Evolutionary conservation across 2,888 invertebrate genomes (phyloP).

Genomic region (Synanthedon myopaeformis): DNA sequence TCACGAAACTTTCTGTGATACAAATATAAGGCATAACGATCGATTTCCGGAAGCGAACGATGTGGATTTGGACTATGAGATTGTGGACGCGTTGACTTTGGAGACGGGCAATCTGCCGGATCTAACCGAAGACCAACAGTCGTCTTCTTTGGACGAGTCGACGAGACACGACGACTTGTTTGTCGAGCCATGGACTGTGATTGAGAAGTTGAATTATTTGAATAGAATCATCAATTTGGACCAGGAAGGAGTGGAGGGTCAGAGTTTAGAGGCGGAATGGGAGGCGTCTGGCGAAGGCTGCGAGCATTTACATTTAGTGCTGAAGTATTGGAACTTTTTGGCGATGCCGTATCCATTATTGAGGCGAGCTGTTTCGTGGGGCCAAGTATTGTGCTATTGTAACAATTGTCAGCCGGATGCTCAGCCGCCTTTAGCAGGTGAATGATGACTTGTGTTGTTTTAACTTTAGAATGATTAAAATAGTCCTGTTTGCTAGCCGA

Average conservation of each 20-base stretch:
- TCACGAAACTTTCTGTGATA: slow-evolving; percentile 36
- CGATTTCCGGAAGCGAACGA: slow-evolving; percentile 53
- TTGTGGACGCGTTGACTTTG: slow-evolving; percentile 46
- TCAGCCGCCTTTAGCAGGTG: slow-evolving; percentile 33
- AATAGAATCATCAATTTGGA: slow-evolving; percentile 37
- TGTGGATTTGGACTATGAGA: slow-evolving; percentile 48
- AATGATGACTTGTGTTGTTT: not conserved
- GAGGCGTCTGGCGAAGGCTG: slow-evolving; percentile 42
- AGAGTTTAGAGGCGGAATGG: slow-evolving; percentile 42
- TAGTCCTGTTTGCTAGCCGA: too few species aligned
- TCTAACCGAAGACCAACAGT: slow-evolving; percentile 48
- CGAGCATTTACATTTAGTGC: slow-evolving; percentile 44
- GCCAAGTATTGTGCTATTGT: slow-evolving; percentile 49
- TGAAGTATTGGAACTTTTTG: slow-evolving; percentile 51
- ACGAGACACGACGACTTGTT: slow-evolving; percentile 45
- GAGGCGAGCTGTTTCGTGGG: slow-evolving; percentile 44
- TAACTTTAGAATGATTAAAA: too few species aligned
- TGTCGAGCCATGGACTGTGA: slow-evolving; percentile 28
- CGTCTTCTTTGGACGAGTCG: slow-evolving; percentile 50
- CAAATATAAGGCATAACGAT: slow-evolving; percentile 57
- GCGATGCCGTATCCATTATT: slow-evolving; percentile 45
- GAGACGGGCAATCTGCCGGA: slow-evolving; percentile 52
- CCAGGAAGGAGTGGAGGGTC: slow-evolving; percentile 28
- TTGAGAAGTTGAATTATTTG: slow-evolving; percentile 44
- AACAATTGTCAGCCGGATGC: slow-evolving; percentile 39